Conservation (phyloP, 2,888 invertebrate genomes). For the Melanchra persicariae region DNA sequence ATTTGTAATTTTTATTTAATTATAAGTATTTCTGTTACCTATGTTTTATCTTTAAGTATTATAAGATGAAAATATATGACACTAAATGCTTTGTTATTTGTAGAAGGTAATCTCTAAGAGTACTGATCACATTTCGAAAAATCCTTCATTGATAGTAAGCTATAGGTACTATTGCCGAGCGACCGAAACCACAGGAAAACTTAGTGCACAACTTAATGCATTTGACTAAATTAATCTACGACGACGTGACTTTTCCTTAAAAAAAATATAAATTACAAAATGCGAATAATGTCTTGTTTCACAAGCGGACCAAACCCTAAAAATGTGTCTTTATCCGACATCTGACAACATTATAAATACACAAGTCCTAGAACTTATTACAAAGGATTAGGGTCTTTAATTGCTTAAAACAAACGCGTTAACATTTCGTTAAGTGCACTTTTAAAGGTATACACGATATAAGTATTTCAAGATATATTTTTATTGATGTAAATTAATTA, state of each 20-base stretch:
- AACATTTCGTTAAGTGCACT: background rate
- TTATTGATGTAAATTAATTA: constrained; percentile 21
- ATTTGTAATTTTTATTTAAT: no score
- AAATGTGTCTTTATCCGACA: constrained; percentile 32
- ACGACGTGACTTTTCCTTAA: background rate
- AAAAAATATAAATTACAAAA: background rate
- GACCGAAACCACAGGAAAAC: no score
- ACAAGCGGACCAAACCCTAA: constrained; percentile 24
- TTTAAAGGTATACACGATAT: constrained; percentile 34
- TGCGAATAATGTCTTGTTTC: constrained; percentile 4
- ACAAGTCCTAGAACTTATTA: constrained; percentile 20
- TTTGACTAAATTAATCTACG: background rate
- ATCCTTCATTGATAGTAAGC: no score
- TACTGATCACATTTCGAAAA: no score
- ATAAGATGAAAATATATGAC: no score
- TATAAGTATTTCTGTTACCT: no score
- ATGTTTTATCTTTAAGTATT: no score
- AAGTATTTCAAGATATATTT: constrained; percentile 36
- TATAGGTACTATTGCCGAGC: no score
- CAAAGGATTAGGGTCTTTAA: constrained; percentile 16
- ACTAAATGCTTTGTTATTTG: no score
- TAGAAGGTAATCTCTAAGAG: no score
- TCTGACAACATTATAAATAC: constrained; percentile 22
- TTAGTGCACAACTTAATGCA: background rate
- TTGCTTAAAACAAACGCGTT: constrained; percentile 15